phyloP scores from a whole-genome alignment of 2,888 invertebrate species.

The Idaea dimidiata region DNA sequence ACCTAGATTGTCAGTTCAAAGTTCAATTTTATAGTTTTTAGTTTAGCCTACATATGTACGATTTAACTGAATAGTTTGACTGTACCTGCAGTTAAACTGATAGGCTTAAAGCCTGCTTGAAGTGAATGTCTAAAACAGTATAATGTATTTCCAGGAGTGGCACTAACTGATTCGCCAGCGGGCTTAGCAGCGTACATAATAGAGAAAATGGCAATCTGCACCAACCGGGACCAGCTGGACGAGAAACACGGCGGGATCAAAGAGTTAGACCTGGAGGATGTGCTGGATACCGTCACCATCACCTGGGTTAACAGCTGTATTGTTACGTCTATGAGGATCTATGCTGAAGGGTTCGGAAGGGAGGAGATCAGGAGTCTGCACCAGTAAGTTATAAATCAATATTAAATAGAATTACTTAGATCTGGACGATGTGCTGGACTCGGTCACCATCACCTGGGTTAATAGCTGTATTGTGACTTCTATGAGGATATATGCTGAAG shows the following conservation, averaged over 20 bases:
- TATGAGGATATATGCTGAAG: constrained; percentile 81
- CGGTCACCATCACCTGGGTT: constrained; percentile 84
- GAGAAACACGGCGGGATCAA: constrained; percentile 82
- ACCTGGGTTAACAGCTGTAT: constrained; percentile 87
- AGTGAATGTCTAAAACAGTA: neutral
- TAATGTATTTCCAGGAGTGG: constrained; percentile 71
- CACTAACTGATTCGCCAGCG: constrained; percentile 85
- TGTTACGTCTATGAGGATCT: constrained; percentile 81
- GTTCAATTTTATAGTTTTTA: too few species aligned
- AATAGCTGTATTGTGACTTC: constrained; percentile 85
- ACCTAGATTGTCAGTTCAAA: too few species aligned
- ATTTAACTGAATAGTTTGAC: too few species aligned
- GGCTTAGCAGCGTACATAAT: constrained; percentile 89
- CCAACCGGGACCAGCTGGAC: constrained; percentile 53
- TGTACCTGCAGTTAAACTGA: too few species aligned
- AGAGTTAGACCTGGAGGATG: constrained; percentile 80
- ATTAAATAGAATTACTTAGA: too few species aligned
- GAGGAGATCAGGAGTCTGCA: neutral
- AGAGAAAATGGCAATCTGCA: constrained; percentile 88
- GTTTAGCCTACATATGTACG: too few species aligned
- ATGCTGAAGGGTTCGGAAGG: constrained; percentile 76
- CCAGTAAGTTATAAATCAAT: constrained; percentile 50
- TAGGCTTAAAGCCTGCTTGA: too few species aligned
- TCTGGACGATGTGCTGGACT: constrained; percentile 84
- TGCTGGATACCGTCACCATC: constrained; percentile 82